Evolutionary conservation across 2,888 invertebrate species (phyloP), one percentile per base, ranked within the genome.

Genomic region (Zeuzera pyrina): DNA sequence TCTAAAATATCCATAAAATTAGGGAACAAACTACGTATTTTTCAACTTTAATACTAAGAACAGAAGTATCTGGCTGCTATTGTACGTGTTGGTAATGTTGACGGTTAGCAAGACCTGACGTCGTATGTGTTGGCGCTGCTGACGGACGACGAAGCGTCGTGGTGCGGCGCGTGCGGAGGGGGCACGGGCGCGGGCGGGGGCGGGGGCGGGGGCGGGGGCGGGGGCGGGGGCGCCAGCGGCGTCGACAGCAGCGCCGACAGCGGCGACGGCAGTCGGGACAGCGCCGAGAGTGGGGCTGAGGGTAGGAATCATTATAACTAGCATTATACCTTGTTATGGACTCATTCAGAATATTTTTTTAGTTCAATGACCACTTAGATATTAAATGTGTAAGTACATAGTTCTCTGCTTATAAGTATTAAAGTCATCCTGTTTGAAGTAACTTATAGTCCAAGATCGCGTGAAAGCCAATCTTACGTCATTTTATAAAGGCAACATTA

Each of bases 21-120:
- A 19, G 19, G 2, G 5, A 19, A 5, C 1, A 7, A 19, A 7
- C 8, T 19, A 19, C 5, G 8, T 7, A 8, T 19, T 5, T 19
- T 25, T 12, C n/a, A n/a, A 25, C 25, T 13, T 25, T 25, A 12
- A 25, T 10, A 12, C 25, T 11, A 8, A 25, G 25, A 12, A 12
- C 12, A 12, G n/a, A n/a, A n/a, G n/a, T n/a, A 25, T 13, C 8
- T 25, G 13, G 3, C 63, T 81, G 16, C 74, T 68, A 2, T 64
- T 70, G 0, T 83, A 83, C 55, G 58, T 77, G 30, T 51, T 81
- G 22, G 65, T 79, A 0, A 57, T 83, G 10, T 61, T 81, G 15
- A 78, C 77, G 5, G 81, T 81, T 32, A 81, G 81, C 44, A 76
- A 74, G 40, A n/a, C n/a, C n/a, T 54, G 5, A 61, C 69, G 2